Conservation (phyloP, 2,113 vertebrate genomes). For the Naja naja region DNA sequence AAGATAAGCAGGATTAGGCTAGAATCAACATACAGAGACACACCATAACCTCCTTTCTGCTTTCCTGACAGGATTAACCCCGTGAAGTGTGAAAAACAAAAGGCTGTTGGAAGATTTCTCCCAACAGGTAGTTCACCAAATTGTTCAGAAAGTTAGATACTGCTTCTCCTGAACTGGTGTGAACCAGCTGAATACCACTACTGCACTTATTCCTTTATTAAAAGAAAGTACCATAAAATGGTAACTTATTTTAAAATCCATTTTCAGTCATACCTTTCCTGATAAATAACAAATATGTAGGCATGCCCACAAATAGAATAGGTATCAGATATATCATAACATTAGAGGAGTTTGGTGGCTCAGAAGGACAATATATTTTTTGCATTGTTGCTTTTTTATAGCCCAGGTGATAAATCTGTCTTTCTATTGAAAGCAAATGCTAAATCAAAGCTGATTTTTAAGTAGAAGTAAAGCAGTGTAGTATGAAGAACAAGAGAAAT, state of each 20-base stretch:
- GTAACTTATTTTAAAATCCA: background rate
- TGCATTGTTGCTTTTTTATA: conserved; percentile 12
- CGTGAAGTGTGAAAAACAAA: no score
- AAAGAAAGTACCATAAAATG: conserved; percentile 11
- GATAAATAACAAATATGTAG: background rate
- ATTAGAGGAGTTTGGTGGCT: background rate
- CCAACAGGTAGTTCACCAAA: no score
- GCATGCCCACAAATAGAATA: background rate
- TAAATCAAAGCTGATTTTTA: conserved; percentile 15
- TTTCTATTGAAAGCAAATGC: conserved; percentile 36
- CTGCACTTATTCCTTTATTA: no score
- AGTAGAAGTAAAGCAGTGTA: conserved; percentile 14
- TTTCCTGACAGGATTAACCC: no score
- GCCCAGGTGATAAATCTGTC: conserved; percentile 28
- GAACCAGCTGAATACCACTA: no score
- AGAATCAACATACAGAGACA: no score
- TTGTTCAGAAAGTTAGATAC: no score
- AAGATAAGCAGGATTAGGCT: no score
- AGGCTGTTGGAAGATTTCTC: no score
- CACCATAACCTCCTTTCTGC: no score
- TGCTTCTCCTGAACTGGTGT: no score
- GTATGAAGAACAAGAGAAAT: conserved; percentile 32
- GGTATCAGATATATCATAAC: background rate
- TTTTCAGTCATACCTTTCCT: background rate
- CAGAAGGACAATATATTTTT: background rate